Evolutionary conservation across 2,888 invertebrate genomes (phyloP), one percentile per base, ranked within the genome.

Genomic region (Callimorpha dominula): DNA sequence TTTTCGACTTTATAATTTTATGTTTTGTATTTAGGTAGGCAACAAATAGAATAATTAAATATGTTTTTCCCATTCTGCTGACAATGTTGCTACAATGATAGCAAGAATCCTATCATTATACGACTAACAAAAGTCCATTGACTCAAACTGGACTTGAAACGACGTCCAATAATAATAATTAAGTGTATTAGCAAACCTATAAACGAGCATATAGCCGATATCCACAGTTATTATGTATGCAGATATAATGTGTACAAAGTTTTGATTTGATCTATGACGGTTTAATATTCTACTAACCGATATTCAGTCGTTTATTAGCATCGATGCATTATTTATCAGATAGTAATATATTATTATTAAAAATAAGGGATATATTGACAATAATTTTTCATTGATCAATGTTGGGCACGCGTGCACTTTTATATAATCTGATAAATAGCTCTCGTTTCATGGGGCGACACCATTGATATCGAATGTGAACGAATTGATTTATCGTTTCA

Each of bases 281-380:
- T 93, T 92, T 93, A 91, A 93, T 94, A 91, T 93, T 93, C 90
- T 90, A 91, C 91, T 91, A 92, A 91, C 86, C 89, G 87, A 90
- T 90, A 91, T 89, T 89, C 81, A 75, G 72, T 70, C 77, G 68
- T 78, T 77, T 84, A 85, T 82, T 84, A 82, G 76, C 75, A 78
- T 80, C 81, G 75, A 78, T 82, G 76, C 80, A 79, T 82, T 85
- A 85, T 85, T 81, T 85, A 86, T 87, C 85, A 81, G 83, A 83
- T 83, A 85, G 82, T 88, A 81, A 93, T 95, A 89, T 89, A 94
- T 95, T 92, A 93, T 90, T 89, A 85, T 86, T 82, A 86, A 82
- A 89, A 86, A 88, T 87, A 89, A 92, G 93, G 92, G 92, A 86
- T 91, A 90, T 89, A 87, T 85, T 92, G 91, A 91, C 92, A 91